Evolutionary conservation across 2,888 invertebrate genomes (phyloP).

Genomic region (Deroplatys truncata): DNA sequence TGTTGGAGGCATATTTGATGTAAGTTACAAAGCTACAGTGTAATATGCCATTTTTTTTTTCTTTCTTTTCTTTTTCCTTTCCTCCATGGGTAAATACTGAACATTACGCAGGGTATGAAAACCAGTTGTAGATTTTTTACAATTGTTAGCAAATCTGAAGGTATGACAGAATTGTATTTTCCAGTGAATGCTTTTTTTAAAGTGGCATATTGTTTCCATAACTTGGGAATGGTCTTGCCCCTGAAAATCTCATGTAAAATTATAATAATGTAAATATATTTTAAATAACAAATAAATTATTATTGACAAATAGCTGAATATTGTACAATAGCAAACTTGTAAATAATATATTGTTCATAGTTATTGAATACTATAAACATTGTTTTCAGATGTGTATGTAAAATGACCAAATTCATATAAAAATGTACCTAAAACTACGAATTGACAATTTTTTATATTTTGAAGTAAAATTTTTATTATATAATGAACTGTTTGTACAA

Average conservation of each 20-base stretch:
- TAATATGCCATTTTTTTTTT: too few relatives aligned
- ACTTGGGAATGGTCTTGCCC: background rate
- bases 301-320: background rate
- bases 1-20: background rate
- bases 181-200: background rate
- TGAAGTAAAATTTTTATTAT: slow-evolving; percentile 3
- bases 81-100: background rate
- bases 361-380: background rate
- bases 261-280: background rate
- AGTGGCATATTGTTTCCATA: background rate
- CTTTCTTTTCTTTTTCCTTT: too few relatives aligned
- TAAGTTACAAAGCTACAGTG: too few relatives aligned
- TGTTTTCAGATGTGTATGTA: background rate
- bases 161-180: background rate
- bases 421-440: background rate
- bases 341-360: background rate
- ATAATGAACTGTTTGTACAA: background rate
- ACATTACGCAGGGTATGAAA: background rate
- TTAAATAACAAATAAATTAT: background rate
- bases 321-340: background rate
- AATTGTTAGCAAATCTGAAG: background rate
- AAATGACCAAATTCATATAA: background rate
- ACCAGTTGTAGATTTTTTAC: background rate
- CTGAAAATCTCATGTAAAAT: background rate
- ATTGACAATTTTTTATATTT: slow-evolving; percentile 3